Conservation (phyloP, 2,888 invertebrate genomes). For the Meandrusa payeni region DNA sequence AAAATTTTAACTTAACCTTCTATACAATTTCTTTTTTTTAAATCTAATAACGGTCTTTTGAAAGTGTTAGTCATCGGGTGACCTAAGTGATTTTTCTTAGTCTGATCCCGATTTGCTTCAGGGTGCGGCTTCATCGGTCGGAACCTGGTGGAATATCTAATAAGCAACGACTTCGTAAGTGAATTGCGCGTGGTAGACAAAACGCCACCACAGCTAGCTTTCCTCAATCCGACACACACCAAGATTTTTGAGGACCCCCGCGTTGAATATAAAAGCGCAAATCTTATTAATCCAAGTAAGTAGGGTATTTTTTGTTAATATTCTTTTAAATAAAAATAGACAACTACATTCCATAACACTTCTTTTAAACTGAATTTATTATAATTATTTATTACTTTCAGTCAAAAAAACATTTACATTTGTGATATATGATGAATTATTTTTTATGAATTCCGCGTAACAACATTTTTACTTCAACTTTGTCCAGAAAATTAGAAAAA, state of each 20-base stretch:
- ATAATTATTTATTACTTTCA: no score
- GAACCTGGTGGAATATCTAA: conserved; percentile 90
- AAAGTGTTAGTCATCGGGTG: conserved; percentile 68
- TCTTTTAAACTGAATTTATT: no score
- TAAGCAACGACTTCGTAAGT: conserved; percentile 88
- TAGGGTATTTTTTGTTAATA: neutral
- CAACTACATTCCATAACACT: no score
- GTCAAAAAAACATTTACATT: no score
- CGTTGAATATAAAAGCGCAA: conserved; percentile 94
- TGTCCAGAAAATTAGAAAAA: no score
- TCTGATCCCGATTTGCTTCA: conserved; percentile 60
- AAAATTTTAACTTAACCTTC: neutral
- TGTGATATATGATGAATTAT: no score
- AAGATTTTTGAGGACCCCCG: conserved; percentile 86
- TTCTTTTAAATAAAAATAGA: no score
- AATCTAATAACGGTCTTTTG: conserved; percentile 56
- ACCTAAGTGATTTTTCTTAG: conserved; percentile 40
- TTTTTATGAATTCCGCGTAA: no score
- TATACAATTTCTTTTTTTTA: conserved; percentile 36
- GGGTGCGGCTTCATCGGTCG: conserved; percentile 97
- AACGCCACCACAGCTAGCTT: conserved; percentile 95
- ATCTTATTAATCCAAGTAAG: conserved; percentile 87
- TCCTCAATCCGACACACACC: conserved; percentile 88
- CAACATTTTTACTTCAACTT: no score
- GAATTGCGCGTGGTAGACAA: conserved; percentile 93